Conservation (phyloP, 2,113 vertebrate species). For the Carassius carassius region DNA sequence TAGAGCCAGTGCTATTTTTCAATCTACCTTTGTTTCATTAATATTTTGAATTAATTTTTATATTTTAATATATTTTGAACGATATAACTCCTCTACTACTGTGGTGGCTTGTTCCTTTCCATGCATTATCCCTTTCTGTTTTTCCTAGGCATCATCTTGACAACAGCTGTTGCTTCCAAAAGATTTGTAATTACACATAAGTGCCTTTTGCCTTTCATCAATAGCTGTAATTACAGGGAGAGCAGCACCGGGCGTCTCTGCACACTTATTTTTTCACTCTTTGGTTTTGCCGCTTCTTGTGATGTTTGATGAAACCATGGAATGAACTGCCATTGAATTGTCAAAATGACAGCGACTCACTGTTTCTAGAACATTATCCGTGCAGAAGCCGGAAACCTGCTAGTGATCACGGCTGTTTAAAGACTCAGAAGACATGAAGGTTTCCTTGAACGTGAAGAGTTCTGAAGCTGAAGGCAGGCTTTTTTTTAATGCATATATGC, state of each 20-base stretch:
- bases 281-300: constrained; percentile 28
- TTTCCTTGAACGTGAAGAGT: background rate
- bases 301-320: constrained; percentile 46
- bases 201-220: constrained; percentile 71
- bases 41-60: too few relatives aligned
- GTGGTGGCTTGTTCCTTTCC: background rate
- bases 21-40: too few relatives aligned
- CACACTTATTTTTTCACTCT: constrained; percentile 44
- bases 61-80: too few relatives aligned
- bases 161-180: constrained; percentile 68
- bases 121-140: constrained; percentile 14
- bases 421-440: background rate
- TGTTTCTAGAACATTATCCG: constrained; percentile 27
- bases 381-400: constrained; percentile 9
- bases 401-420: background rate
- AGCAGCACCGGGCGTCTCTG: constrained; percentile 59
- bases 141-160: constrained; percentile 53
- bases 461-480: background rate
- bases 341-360: constrained; percentile 40
- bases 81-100: too few relatives aligned
- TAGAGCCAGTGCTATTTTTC: too few relatives aligned
- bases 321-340: constrained; percentile 48
- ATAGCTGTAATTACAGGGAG: constrained; percentile 67
- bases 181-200: constrained; percentile 69
- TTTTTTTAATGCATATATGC: constrained; percentile 21